phyloP scores from a whole-genome alignment of 2,888 invertebrate species.

The Lysandra bellargus region DNA sequence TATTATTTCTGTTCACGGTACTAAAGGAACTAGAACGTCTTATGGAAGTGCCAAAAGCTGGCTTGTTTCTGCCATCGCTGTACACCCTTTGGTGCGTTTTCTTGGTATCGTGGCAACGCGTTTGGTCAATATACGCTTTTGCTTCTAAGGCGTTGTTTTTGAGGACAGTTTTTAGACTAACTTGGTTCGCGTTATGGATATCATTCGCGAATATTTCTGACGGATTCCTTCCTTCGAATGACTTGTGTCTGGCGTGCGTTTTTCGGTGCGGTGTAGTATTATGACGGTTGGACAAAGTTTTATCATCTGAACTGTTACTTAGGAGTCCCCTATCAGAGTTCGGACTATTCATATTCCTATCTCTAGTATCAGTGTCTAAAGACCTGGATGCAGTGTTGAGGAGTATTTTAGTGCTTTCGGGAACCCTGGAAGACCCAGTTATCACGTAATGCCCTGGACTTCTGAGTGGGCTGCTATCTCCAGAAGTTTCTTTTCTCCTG shows the following conservation, averaged over 20 bases:
- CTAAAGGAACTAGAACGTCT: conserved; percentile 85
- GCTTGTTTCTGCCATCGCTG: conserved; percentile 56
- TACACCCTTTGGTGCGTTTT: conserved; percentile 58
- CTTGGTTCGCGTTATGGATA: conserved; percentile 60
- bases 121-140: conserved; percentile 67
- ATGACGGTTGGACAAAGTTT: conserved; percentile 68
- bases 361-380: conserved; percentile 62
- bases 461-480: conserved; percentile 67
- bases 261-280: conserved; percentile 73
- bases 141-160: conserved; percentile 70
- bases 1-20: conserved; percentile 73
- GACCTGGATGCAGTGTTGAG: conserved; percentile 67
- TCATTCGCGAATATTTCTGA: conserved; percentile 66
- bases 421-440: conserved; percentile 67
- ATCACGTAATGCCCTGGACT: conserved; percentile 75
- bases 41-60: conserved; percentile 72
- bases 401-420: conserved; percentile 60
- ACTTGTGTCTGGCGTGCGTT: conserved; percentile 77
- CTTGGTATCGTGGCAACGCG: conserved; percentile 61
- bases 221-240: conserved; percentile 71
- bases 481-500: conserved; percentile 62
- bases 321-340: conserved; percentile 59
- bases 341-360: conserved; percentile 73
- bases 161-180: conserved; percentile 67
- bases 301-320: conserved; percentile 74